phyloP scores from a whole-genome alignment of 2,113 vertebrate species.

The Elgaria multicarinata region DNA sequence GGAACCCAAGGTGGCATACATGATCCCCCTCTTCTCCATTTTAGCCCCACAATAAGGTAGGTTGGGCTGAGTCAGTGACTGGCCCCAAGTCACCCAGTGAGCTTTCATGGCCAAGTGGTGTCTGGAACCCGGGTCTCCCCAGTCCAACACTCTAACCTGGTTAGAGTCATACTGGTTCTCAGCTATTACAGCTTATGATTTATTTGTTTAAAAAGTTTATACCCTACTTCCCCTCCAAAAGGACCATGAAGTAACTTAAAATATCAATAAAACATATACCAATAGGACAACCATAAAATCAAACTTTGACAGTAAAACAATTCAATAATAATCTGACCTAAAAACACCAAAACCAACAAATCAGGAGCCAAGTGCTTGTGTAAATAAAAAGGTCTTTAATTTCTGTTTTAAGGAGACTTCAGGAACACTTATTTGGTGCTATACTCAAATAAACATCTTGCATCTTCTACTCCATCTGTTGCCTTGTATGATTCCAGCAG shows the following conservation, averaged over 20 bases:
- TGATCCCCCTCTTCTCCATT: not conserved
- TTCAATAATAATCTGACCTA: no score
- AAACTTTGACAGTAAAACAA: no score
- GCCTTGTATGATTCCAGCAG: not conserved
- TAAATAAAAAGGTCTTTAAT: no score
- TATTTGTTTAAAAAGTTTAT: no score
- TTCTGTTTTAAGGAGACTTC: not conserved
- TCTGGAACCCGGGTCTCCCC: not conserved
- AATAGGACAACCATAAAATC: no score
- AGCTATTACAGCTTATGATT: no score
- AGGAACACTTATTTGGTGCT: not conserved
- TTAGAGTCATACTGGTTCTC: not conserved
- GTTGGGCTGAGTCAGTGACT: not conserved
- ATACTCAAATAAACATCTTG: not conserved
- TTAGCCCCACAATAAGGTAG: not conserved
- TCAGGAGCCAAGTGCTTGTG: no score
- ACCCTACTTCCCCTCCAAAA: no score
- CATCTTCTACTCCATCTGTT: not conserved
- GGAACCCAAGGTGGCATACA: not conserved
- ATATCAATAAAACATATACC: no score
- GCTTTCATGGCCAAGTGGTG: not conserved
- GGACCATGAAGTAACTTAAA: no score
- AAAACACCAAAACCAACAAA: not conserved
- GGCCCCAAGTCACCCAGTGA: not conserved
- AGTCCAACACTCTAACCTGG: not conserved